phyloP scores from a whole-genome alignment of 2,797 vertebrate species.

The Melanotaenia pygmaea region DNA sequence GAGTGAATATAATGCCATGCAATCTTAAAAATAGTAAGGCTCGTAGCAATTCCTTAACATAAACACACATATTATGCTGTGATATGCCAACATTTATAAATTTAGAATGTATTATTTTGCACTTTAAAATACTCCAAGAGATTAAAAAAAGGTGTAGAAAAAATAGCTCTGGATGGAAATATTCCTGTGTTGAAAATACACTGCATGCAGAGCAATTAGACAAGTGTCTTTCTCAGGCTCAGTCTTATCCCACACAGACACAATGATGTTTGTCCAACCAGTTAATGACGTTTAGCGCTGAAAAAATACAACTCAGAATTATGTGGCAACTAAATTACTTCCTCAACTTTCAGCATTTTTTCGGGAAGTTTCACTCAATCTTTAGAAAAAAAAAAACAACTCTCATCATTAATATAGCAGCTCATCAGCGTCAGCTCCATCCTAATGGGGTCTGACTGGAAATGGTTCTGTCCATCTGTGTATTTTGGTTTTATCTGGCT shows the following conservation, averaged over 20 bases:
- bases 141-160: neutral
- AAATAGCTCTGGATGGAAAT: neutral
- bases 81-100: neutral
- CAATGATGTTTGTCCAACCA: neutral
- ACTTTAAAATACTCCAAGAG: neutral
- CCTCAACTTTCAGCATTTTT: neutral
- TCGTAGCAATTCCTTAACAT: neutral
- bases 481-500: neutral
- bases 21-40: conserved; percentile 9
- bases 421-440: neutral
- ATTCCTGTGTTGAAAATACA: neutral
- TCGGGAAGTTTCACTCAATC: neutral
- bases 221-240: neutral
- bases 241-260: neutral
- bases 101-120: neutral
- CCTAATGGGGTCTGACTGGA: neutral
- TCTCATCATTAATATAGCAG: neutral
- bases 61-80: neutral
- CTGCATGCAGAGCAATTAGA: neutral
- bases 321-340: neutral
- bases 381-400: neutral
- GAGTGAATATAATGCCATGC: conserved; percentile 7
- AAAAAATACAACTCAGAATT: neutral
- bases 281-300: neutral
- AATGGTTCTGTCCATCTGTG: neutral